A percentile compares a stretch with the other conserved stretches of the same genome.
Evolutionary conservation across 2,888 invertebrate genomes (phyloP).

Genomic region (Diogma glabrata): DNA sequence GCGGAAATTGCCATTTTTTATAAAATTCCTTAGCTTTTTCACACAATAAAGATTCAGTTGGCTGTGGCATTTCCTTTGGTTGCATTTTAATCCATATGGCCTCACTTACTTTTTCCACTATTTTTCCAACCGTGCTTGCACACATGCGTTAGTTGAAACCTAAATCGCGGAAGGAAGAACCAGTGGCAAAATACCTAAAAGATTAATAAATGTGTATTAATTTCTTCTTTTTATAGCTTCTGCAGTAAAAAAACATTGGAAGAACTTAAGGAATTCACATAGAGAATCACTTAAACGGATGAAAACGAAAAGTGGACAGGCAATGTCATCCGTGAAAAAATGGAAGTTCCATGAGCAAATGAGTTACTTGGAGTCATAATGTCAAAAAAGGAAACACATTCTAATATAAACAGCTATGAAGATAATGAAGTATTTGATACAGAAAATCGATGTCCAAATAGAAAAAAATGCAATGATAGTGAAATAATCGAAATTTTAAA

Average conservation of each 20-base stretch:
- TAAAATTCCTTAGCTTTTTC: neutral
- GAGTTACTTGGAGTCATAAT: neutral
- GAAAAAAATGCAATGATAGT: neutral
- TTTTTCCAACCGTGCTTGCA: neutral
- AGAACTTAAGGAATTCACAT: neutral
- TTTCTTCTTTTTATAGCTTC: neutral
- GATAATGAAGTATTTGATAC: neutral
- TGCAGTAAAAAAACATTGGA: neutral
- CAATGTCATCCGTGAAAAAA: neutral
- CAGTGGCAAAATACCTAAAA: neutral
- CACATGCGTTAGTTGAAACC: too few relatives aligned
- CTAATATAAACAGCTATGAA: neutral
- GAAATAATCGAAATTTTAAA: neutral
- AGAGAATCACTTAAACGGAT: neutral
- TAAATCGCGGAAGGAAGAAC: neutral
- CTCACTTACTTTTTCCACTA: neutral
- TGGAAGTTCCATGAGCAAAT: neutral
- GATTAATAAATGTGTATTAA: neutral
- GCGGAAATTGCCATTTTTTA: neutral
- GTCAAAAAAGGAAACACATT: neutral
- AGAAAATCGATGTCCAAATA: neutral
- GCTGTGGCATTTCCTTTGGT: constrained; percentile 3
- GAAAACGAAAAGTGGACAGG: neutral
- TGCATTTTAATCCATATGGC: neutral
- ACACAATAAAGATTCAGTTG: neutral